Evolutionary conservation across 1,140 invertebrate genomes (phyloP), one percentile per base, ranked within the genome.

Genomic region (Hylaeus volcanicus): DNA sequence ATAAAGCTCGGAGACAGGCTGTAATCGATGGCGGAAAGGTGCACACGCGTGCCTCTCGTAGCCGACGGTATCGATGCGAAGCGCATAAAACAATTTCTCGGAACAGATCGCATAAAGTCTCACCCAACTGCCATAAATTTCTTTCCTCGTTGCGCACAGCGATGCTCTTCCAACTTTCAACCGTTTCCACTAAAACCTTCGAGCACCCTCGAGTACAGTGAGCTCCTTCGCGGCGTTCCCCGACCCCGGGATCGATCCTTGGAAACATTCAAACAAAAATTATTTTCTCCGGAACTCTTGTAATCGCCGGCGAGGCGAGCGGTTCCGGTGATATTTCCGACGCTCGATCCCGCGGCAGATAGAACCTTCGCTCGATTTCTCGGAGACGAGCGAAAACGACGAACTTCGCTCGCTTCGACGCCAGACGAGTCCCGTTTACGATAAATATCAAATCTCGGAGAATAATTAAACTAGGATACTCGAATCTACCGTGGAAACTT

Each of bases 101-200:
- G 85, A 88, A 89, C 86, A 89, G 88, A 90, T 90, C 88, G 88
- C 83, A 84, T 83, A 89, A 90, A 90, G 86, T 90, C 86, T 89
- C 76, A 82, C 85, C 83, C 79, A 91, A 89, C 89, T 89, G 84
- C 82, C 84, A 91, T 91, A 90, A 91, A 91, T 91, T 91, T 91
- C 86, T 88, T 89, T 89, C 66, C 65, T 61, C 56, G 86, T 74
- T 87, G 84, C 74, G 82, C 76, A 77, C 83, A 68, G 86, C 86
- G 87, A 89, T 87, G 86, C 86, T 89, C 88, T 78, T 82, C 85
- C 84, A 89, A 90, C 88, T 91, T 89, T 88, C 84, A 89, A 91
- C 88, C 85, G 88, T 90, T 91, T 89, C 88, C 83, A 85, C 83
- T 91, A 91, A 90, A 91, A 88, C 88, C 90, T 86, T 91, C 84